Evolutionary conservation across 2,797 vertebrate species (phyloP).

Genomic region (Phrynocephalus guinanensis): DNA sequence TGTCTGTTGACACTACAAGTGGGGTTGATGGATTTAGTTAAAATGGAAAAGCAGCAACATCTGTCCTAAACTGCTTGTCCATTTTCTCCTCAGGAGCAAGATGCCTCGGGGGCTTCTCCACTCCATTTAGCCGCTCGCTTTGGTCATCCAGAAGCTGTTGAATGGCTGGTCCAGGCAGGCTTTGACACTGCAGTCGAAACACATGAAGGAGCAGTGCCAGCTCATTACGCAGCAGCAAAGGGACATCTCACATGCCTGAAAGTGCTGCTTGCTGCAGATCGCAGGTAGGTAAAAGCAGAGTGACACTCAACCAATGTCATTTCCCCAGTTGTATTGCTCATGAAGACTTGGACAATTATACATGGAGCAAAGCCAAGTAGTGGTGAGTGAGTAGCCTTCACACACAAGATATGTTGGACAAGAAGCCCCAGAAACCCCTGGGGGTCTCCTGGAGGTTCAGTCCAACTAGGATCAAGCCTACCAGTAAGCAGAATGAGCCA

Average conservation of each 20-base stretch:
- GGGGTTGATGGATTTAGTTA: background rate
- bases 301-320: background rate
- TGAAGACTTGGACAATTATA: background rate
- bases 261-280: constrained; percentile 77
- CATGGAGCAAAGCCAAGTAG: background rate
- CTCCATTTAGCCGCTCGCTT: constrained; percentile 88
- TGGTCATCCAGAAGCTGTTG: constrained; percentile 76
- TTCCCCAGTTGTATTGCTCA: background rate
- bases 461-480: background rate
- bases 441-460: background rate
- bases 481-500: background rate
- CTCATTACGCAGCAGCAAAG: constrained; percentile 86
- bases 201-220: constrained; percentile 82
- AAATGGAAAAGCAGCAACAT: background rate
- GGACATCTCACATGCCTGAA: constrained; percentile 85
- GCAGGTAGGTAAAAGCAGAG: constrained; percentile 73
- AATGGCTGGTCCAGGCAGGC: constrained; percentile 82
- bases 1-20: background rate
- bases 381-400: background rate
- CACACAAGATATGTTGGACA: background rate
- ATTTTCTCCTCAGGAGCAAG: constrained; percentile 77
- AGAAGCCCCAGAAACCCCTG: background rate
- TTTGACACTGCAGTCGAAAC: constrained; percentile 77
- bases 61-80: background rate
- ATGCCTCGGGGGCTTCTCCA: constrained; percentile 81